Evolutionary conservation across 2,113 vertebrate genomes (phyloP), one percentile per base, ranked within the genome.

Genomic region (Orycteropus afer): DNA sequence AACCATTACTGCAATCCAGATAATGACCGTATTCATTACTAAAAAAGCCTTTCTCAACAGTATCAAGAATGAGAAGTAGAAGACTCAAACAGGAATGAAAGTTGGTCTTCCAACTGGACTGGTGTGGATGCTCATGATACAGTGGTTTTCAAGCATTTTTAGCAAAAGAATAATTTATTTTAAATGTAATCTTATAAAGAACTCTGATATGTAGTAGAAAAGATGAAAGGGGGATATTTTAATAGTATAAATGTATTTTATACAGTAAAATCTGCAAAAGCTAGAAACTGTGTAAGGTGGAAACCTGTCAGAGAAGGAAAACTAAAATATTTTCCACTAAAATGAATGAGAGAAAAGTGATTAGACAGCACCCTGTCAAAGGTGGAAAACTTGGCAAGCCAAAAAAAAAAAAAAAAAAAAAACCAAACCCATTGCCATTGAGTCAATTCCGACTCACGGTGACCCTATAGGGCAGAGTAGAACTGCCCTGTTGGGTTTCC

Each of bases 81-180:
- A 65, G n/a, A 85, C 42, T 34, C 42, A n/a, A 82, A 76, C 8
- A 18, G 27, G 47, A 73, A 32, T 51, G 65, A 37, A 77, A 55
- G 57, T 78, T 85, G 81, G 77, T 10, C 22, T 45, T n/a, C 5
- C 17, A 8, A 7, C 18, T 76, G 55, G n/a, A 22, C 67, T 76
- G 13, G 45, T 25, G 27, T 77, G 22, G 32, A 57, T 4, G 29
- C 76, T 77, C 32, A 57, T 83, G n/a, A 82, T 42, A 45, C 45
- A 82, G 65, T 82, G 57, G 11, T 29, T 83, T 53, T 89, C 57
- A 83, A 47, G 47, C 32, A 83, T 51, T 83, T 80, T 89, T 40
- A 89, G 47, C 40, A 77, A 77, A 76, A 42, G 76, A 88, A 53
- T 45, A 23, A 85, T 61, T 90, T 90, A 20, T 71, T 73, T 91